Evolutionary conservation across 2,888 invertebrate genomes (phyloP).

Genomic region (Kuschelorhynchus macadamiae): DNA sequence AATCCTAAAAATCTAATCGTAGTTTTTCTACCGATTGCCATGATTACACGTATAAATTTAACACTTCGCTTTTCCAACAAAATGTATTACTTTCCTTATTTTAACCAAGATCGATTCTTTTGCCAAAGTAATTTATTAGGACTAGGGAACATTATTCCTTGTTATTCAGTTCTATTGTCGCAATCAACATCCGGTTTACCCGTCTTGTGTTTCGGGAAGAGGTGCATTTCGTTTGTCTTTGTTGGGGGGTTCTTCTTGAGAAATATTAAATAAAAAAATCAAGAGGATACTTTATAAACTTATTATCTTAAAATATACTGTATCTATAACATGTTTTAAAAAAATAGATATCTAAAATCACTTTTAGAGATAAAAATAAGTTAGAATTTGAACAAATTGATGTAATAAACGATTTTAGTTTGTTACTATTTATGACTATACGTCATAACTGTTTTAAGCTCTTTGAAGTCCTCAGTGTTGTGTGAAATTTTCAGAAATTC

Average conservation of each 20-base stretch:
- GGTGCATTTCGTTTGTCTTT: slow-evolving; percentile 58
- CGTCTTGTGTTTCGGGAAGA: slow-evolving; percentile 62
- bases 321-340: too few species aligned
- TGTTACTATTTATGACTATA: too few species aligned
- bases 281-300: background rate
- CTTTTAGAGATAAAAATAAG: too few species aligned
- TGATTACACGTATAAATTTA: slow-evolving; percentile 45
- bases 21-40: slow-evolving; percentile 21
- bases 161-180: slow-evolving; percentile 66
- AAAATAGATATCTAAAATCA: too few species aligned
- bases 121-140: slow-evolving; percentile 27
- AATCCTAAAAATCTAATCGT: too few species aligned
- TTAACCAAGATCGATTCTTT: slow-evolving; percentile 38
- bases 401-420: too few species aligned
- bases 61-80: slow-evolving; percentile 24
- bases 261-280: background rate
- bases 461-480: too few species aligned
- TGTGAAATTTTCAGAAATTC: too few species aligned
- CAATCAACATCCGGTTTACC: slow-evolving; percentile 69
- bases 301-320: too few species aligned
- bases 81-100: slow-evolving; percentile 39
- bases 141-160: slow-evolving; percentile 62
- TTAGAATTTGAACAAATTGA: too few species aligned
- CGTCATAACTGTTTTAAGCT: too few species aligned
- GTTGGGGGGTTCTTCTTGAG: slow-evolving; percentile 5